Conservation (phyloP, 2,113 vertebrate genomes). For the Saccopteryx leptura region DNA sequence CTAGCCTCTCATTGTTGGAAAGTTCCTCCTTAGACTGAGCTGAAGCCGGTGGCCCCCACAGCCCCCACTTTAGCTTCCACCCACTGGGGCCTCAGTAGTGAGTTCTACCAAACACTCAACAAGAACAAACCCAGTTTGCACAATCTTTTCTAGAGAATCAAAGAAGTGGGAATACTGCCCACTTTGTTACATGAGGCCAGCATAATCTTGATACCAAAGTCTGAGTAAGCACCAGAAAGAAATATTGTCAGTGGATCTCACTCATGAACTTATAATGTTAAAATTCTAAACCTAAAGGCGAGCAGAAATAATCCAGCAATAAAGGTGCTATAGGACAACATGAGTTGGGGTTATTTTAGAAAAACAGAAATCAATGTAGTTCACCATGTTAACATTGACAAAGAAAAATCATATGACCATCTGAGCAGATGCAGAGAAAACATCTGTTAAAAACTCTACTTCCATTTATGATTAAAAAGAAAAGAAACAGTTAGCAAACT, state of each 20-base stretch:
- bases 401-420: not conserved
- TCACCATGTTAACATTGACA: not conserved
- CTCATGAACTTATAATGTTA: not conserved
- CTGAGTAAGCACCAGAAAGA: not conserved
- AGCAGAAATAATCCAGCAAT: not conserved
- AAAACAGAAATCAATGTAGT: not conserved
- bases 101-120: not conserved
- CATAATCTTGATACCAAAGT: not conserved
- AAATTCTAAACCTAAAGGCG: not conserved
- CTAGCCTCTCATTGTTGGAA: not conserved
- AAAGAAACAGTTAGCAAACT: slow-evolving; percentile 27
- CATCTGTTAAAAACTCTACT: slow-evolving; percentile 50
- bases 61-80: not conserved
- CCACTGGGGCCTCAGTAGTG: not conserved
- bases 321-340: not conserved
- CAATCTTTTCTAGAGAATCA: slow-evolving; percentile 40
- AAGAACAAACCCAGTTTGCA: slow-evolving; percentile 13
- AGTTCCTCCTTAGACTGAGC: not conserved
- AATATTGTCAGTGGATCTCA: not conserved
- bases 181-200: not conserved
- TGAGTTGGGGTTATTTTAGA: slow-evolving; percentile 35
- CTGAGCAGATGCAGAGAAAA: slow-evolving; percentile 1
- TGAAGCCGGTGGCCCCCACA: not conserved
- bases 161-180: not conserved
- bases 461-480: slow-evolving; percentile 40